A percentile compares a stretch with the other conserved stretches of the same genome.
Evolutionary conservation across 2,113 vertebrate genomes (phyloP).

Genomic region (Catagonus wagneri): DNA sequence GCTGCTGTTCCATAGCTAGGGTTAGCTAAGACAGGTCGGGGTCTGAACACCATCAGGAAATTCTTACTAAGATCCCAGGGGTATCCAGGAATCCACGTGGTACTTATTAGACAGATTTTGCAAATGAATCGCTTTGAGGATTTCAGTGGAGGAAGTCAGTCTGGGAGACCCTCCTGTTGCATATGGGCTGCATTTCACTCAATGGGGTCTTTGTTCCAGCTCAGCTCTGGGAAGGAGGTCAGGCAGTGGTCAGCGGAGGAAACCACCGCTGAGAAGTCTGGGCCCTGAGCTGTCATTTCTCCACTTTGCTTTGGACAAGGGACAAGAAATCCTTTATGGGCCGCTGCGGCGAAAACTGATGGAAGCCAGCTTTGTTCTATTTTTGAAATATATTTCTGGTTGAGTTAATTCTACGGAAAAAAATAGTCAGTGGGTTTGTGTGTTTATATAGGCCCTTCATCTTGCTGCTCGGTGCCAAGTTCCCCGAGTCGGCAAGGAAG

Average conservation of each 20-base stretch:
- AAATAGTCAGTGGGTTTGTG: constrained; percentile 84
- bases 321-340: constrained; percentile 82
- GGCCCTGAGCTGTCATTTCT: constrained; percentile 55
- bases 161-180: constrained; percentile 56
- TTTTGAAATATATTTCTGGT: constrained; percentile 80
- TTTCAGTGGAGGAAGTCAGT: constrained; percentile 37
- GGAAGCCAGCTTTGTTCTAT: constrained; percentile 86
- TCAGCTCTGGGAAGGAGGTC: constrained; percentile 45
- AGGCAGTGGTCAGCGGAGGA: constrained; percentile 71
- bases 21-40: not conserved
- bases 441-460: constrained; percentile 88
- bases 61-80: not conserved
- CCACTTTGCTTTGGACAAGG: constrained; percentile 65
- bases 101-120: constrained; percentile 62
- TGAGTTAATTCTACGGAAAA: constrained; percentile 88
- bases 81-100: constrained; percentile 48
- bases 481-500: constrained; percentile 88
- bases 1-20: not conserved
- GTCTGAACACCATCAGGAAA: not conserved
- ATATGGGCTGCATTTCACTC: constrained; percentile 46
- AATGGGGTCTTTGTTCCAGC: constrained; percentile 75
- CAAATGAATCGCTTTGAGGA: constrained; percentile 64
- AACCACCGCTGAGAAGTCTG: constrained; percentile 56
- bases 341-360: constrained; percentile 81
- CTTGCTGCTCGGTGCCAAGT: constrained; percentile 83